Conservation (phyloP, 2,888 invertebrate genomes). For the Xestobium rufovillosum region DNA sequence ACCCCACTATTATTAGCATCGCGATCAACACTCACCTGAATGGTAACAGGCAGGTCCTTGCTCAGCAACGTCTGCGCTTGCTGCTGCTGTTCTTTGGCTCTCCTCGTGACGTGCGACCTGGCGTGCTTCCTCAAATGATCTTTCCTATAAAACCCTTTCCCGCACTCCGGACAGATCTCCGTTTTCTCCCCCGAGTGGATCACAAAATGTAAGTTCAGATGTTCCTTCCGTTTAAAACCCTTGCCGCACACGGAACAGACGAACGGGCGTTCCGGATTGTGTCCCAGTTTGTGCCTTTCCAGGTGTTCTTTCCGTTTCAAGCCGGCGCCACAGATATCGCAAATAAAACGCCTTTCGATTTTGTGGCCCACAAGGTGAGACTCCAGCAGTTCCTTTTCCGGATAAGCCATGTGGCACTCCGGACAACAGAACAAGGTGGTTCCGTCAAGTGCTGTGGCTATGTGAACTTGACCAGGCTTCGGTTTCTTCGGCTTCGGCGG, state of each 20-base stretch:
- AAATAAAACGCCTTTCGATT: constrained; percentile 70
- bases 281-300: constrained; percentile 72
- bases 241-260: constrained; percentile 71
- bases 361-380: constrained; percentile 70
- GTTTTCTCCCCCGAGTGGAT: constrained; percentile 81
- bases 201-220: constrained; percentile 73
- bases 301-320: constrained; percentile 72
- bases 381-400: constrained; percentile 71
- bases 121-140: constrained; percentile 76
- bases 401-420: constrained; percentile 75
- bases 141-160: constrained; percentile 72
- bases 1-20: no score
- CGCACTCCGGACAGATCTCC: constrained; percentile 69
- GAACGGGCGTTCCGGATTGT: constrained; percentile 74
- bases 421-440: constrained; percentile 71
- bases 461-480: constrained; percentile 72
- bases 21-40: constrained; percentile 38
- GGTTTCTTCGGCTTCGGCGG: constrained; percentile 69
- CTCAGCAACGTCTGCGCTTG: constrained; percentile 29
- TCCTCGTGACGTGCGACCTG: constrained; percentile 67
- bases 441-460: constrained; percentile 67
- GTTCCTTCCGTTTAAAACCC: constrained; percentile 60
- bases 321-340: constrained; percentile 70
- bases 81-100: constrained; percentile 62
- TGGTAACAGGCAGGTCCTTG: constrained; percentile 37